These are phyloP conservation scores for Torymus tubicola DNA, from an alignment of 2,888 invertebrate species.

Conservation along the genomic window DNA sequence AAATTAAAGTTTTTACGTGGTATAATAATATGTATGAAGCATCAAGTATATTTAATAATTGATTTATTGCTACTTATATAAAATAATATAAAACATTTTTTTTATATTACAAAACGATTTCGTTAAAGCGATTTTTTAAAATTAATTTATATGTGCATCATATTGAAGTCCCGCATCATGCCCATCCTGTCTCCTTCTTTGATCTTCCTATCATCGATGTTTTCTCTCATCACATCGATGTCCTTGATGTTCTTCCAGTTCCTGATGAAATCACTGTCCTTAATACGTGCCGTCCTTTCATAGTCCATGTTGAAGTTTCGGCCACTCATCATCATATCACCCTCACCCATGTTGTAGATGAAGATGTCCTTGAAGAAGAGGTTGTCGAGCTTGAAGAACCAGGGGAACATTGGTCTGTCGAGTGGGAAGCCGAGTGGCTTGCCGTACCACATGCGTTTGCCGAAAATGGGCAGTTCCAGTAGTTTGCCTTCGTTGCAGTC, in stretches of 20 bases:
- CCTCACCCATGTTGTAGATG: conserved; percentile 77
- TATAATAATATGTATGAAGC: too few species aligned
- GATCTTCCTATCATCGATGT: neutral
- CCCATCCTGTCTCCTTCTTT: neutral
- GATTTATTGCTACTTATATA: conserved; percentile 9
- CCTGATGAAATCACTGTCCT: neutral
- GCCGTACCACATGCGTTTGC: conserved; percentile 76
- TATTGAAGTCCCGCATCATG: neutral
- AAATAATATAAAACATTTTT: conserved; percentile 11
- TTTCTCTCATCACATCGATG: neutral
- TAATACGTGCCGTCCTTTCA: too few species aligned
- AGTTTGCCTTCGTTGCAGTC: conserved; percentile 78
- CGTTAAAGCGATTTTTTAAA: neutral
- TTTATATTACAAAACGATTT: conserved; percentile 26
- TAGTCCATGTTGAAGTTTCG: too few species aligned
- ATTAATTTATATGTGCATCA: conserved; percentile 14
- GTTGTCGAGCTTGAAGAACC: conserved; percentile 82
- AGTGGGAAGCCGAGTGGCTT: conserved; percentile 81
- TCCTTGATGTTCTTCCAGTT: conserved; percentile 2
- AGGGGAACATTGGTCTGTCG: conserved; percentile 81
- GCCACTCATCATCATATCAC: too few species aligned
- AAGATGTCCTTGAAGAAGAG: conserved; percentile 80
- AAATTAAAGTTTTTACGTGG: too few species aligned
- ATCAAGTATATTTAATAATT: neutral
- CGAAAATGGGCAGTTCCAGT: conserved; percentile 77